Percentiles rank a stretch among this genome's conserved stretches.
Conservation (phyloP, 2,797 vertebrate genomes). For the Enoplosus armatus region DNA sequence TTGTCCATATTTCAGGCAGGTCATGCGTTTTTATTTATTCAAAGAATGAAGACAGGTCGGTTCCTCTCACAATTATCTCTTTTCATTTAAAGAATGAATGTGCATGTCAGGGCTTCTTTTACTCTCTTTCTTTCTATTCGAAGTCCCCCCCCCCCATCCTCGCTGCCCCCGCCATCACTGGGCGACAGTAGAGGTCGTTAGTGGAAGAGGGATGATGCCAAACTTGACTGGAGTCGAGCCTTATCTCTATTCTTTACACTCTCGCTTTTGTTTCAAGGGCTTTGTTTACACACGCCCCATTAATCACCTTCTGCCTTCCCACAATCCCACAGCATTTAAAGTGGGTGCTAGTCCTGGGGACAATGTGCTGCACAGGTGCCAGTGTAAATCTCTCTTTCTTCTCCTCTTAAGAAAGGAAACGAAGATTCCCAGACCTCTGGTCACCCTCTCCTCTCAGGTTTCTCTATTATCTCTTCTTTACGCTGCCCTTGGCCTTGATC, state of each 20-base stretch:
- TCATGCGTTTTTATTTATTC: slow-evolving; percentile 87
- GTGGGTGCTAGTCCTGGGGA: slow-evolving; percentile 75
- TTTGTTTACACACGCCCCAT: slow-evolving; percentile 87
- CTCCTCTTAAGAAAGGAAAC: slow-evolving; percentile 65
- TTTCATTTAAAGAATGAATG: slow-evolving; percentile 88
- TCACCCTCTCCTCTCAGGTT: slow-evolving; percentile 66
- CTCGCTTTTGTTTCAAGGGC: slow-evolving; percentile 89
- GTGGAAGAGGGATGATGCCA: slow-evolving; percentile 87
- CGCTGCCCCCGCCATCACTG: slow-evolving; percentile 79
- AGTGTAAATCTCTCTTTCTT: slow-evolving; percentile 80
- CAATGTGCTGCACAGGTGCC: slow-evolving; percentile 79
- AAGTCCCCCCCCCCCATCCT: slow-evolving; percentile 59
- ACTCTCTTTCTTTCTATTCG: slow-evolving; percentile 79
- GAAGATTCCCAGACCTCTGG: slow-evolving; percentile 71
- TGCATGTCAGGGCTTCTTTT: slow-evolving; percentile 83
- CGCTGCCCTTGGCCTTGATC: slow-evolving; percentile 73
- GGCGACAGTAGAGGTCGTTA: slow-evolving; percentile 89
- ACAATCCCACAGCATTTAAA: slow-evolving; percentile 83
- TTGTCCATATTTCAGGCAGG: slow-evolving; percentile 88
- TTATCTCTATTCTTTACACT: slow-evolving; percentile 89
- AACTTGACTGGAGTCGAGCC: slow-evolving; percentile 86
- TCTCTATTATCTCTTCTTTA: slow-evolving; percentile 67
- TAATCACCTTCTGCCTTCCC: slow-evolving; percentile 86
- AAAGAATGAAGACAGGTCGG: slow-evolving; percentile 85
- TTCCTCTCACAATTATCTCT: slow-evolving; percentile 87